A percentile compares a stretch with the other conserved stretches of the same genome.
Conservation (phyloP, 2,797 vertebrate species). For the Cossypha caffra region DNA sequence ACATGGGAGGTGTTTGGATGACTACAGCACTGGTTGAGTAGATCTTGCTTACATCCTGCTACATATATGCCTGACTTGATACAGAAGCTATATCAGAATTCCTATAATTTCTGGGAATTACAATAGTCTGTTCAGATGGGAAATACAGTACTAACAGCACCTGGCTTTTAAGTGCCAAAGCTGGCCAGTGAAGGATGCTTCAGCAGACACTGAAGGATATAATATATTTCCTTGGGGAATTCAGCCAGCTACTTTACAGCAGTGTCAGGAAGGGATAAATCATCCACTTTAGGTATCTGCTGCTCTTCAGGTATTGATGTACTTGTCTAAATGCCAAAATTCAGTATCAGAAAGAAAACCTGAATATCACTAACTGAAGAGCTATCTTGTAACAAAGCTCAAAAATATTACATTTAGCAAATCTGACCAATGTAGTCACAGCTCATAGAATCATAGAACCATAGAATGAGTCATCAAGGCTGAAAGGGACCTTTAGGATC, state of each 20-base stretch:
- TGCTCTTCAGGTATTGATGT: not conserved
- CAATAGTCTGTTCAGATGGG: not conserved
- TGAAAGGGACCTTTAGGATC: not conserved
- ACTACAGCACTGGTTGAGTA: not conserved
- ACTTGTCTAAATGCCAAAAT: not conserved
- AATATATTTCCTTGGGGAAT: not conserved
- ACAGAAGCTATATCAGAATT: not conserved
- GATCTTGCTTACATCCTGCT: not conserved
- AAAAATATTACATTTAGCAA: not conserved
- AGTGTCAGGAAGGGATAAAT: not conserved
- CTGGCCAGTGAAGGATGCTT: not conserved
- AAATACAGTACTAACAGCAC: not conserved
- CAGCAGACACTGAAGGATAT: not conserved
- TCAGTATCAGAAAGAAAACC: not conserved
- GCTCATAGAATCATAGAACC: not conserved
- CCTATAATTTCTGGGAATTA: not conserved
- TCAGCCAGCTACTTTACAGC: not conserved
- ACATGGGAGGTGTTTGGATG: not conserved
- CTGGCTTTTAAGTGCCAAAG: not conserved
- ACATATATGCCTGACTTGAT: not conserved
- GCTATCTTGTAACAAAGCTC: not conserved
- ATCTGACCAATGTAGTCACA: not conserved
- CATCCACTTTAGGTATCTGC: not conserved
- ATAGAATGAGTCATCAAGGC: not conserved
- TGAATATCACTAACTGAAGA: not conserved